These are phyloP conservation scores for Nowickia ferox DNA, from an alignment of 2,888 invertebrate genomes.

Conservation along the genomic window DNA sequence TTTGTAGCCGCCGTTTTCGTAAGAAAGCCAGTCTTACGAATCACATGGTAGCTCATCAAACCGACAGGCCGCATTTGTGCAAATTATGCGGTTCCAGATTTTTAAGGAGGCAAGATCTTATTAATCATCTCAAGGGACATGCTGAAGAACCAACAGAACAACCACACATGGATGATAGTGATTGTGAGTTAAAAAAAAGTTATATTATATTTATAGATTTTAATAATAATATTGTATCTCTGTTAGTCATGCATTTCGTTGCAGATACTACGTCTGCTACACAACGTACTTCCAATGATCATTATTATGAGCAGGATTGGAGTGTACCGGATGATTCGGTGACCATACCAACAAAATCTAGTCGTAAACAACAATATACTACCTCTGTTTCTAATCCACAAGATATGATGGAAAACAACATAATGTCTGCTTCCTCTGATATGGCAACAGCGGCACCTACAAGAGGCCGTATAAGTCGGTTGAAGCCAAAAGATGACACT, in stretches of 20 bases:
- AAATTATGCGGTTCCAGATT: slow-evolving; percentile 92
- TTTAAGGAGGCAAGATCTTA: slow-evolving; percentile 90
- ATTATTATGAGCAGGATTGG: slow-evolving; percentile 82
- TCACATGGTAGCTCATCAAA: slow-evolving; percentile 94
- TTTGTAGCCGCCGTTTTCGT: slow-evolving; percentile 92
- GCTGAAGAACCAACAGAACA: slow-evolving; percentile 90
- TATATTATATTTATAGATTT: neutral
- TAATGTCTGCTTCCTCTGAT: slow-evolving; percentile 24
- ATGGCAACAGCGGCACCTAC: slow-evolving; percentile 50
- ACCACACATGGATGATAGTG: slow-evolving; percentile 79
- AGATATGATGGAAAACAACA: slow-evolving; percentile 47
- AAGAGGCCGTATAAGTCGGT: slow-evolving; percentile 78
- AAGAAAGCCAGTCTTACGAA: slow-evolving; percentile 93
- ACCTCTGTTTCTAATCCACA: slow-evolving; percentile 49
- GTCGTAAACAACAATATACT: slow-evolving; percentile 70
- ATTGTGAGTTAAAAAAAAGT: slow-evolving; percentile 73
- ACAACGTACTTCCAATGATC: slow-evolving; percentile 76
- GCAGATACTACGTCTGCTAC: slow-evolving; percentile 57
- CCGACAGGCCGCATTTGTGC: slow-evolving; percentile 91
- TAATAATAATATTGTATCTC: neutral
- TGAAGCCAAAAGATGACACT: slow-evolving; percentile 80
- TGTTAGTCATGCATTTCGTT: slow-evolving; percentile 65
- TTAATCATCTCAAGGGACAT: slow-evolving; percentile 92
- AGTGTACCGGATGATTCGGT: slow-evolving; percentile 69
- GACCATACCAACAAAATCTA: slow-evolving; percentile 73